A percentile compares a stretch with the other conserved stretches of the same genome.
phyloP scores from a whole-genome alignment of 2,113 vertebrate species.

The Rhinolophus ferrumequinum region DNA sequence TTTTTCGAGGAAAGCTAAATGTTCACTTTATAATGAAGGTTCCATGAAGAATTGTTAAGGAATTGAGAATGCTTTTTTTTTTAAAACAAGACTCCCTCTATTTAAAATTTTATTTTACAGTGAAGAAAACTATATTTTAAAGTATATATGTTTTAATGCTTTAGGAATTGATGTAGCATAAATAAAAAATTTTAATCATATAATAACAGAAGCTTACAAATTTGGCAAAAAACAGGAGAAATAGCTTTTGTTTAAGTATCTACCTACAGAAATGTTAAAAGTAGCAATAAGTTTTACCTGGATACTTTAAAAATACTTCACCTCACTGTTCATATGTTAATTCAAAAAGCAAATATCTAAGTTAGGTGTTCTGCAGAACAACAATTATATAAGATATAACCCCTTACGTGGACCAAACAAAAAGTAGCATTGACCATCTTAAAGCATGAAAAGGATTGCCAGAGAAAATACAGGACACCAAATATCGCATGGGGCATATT shows the following conservation, averaged over 20 bases:
- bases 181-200: not conserved
- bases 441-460: not conserved
- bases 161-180: not conserved
- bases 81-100: not conserved
- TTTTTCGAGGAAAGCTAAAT: not conserved
- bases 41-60: not conserved
- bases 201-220: not conserved
- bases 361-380: not conserved
- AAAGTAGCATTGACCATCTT: not conserved
- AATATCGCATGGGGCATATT: not conserved
- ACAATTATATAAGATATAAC: not conserved
- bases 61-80: not conserved
- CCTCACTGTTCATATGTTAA: not conserved
- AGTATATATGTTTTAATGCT: not conserved
- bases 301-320: not conserved
- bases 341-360: not conserved
- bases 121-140: not conserved
- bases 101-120: conserved; percentile 19
- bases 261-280: not conserved
- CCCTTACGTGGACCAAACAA: not conserved
- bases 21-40: not conserved
- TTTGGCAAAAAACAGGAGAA: not conserved
- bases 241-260: not conserved
- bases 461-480: not conserved
- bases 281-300: not conserved